A percentile compares a stretch with the other conserved stretches of the same genome.
Conservation (phyloP, 2,113 vertebrate species). For the Brienomyrus longianalis region DNA sequence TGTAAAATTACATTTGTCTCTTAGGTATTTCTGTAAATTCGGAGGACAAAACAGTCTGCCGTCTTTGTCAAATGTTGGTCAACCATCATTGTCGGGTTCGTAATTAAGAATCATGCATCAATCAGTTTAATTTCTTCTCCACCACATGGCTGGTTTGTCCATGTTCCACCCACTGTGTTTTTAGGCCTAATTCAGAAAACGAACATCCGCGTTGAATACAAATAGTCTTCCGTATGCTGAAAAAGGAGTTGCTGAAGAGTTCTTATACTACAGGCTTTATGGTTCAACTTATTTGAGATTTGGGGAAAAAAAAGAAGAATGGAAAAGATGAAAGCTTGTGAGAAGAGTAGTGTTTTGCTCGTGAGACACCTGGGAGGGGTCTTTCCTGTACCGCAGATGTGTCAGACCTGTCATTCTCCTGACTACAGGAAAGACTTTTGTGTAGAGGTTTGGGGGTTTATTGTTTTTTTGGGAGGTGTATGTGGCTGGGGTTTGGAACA, state of each 20-base stretch:
- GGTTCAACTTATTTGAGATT: slow-evolving; percentile 41
- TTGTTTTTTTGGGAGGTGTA: slow-evolving; percentile 12
- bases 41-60: neutral
- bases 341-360: slow-evolving; percentile 34
- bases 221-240: slow-evolving; percentile 25
- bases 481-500: slow-evolving; percentile 29
- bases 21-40: neutral
- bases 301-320: slow-evolving; percentile 27
- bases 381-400: slow-evolving; percentile 40
- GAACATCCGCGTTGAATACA: slow-evolving; percentile 19
- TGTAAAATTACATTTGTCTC: neutral
- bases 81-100: neutral
- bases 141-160: neutral
- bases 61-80: neutral
- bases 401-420: slow-evolving; percentile 46
- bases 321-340: slow-evolving; percentile 24
- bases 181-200: neutral
- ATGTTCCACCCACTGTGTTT: neutral
- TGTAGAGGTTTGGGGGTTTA: slow-evolving; percentile 29
- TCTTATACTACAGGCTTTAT: slow-evolving; percentile 37
- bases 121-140: neutral
- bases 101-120: neutral
- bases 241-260: slow-evolving; percentile 25
- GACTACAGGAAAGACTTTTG: slow-evolving; percentile 34
- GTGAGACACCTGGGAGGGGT: slow-evolving; percentile 40